Base-by-base conservation (phyloP, 1,140 invertebrate genomes). In the Heliconius nattereri region DNA sequence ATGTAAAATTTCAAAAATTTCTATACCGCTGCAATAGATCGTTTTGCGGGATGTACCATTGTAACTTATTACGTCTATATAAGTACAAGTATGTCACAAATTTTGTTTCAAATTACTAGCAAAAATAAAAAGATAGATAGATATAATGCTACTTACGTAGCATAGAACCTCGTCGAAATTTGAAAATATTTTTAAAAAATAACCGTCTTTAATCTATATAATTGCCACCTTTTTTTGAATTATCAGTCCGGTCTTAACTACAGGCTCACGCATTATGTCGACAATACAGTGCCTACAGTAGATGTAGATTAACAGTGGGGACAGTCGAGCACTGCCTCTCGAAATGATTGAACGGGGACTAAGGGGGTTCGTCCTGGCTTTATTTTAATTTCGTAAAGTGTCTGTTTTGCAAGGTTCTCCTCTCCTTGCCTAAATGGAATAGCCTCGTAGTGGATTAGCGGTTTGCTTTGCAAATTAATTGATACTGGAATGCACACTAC, bases 311-410 rank as follows among this genome's bases (percentile, higher is more conserved):
- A 90, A 87, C 89, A 87, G 87, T 83, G 84, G 85, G 86, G 91
- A 90, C 87, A 85, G 82, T 89, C 88, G 88, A 89, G 86, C 82
- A 83, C 73, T 83, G 81, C 85, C 90, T 92, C 86, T 94, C 85
- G 90, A 93, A 93, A 93, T 94, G 91, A 94, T 94, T 93, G 91
- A 93, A 89, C 87, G 82, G 91, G 92, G 93, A 93, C 91, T 88
- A 87, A 89, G 90, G 89, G 88, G 88, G 86, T 90, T 91, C 89
- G 87, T 88, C 86, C 84, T 85, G 85, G 89, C 88, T 91, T 92
- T 89, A 93, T 93, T 94, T 94, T 94, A 94, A 94, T 94, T 93
- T 93, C 87, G 86, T 89, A 90, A 93, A 94, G 93, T 94, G 91
- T 89, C 87, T 90, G 87, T 89, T 92, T 92, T 90, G 90, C 89